Evolutionary conservation across 2,888 invertebrate genomes (phyloP), one percentile per base, ranked within the genome.

Genomic region (Minunthozetes semirufus): DNA sequence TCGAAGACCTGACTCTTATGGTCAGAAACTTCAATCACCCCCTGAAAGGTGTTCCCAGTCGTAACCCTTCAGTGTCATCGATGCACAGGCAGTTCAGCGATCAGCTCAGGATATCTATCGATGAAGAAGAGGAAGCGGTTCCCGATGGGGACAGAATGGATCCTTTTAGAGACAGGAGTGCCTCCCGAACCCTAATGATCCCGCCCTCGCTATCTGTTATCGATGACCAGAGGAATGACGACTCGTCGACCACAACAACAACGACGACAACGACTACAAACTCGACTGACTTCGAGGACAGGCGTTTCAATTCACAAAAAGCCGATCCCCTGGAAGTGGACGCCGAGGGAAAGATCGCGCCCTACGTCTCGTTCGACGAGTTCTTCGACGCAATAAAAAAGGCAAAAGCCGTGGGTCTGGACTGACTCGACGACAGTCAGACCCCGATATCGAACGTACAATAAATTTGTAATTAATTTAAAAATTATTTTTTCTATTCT

Each of bases 331-430:
- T 85, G 79, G 83, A 84, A 1, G 82, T 87, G 1, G 89, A 90
- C 80, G 87, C 86, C 78, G 88, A 90, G 80, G 87, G 88, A 27
- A 87, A 87, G 80, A 89, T 94, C 2, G 87, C 88, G 73, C 87
- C 92, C 0, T 94, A 94, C 81, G 92, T 94, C 0, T 90, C 92
- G 82, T 94, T 94, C 82, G 85, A 88, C 0, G 89, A 89, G 80
- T 94, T 90, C 84, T 91, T 88, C 80, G 86, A 86, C 76, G 90
- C 89, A 81, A 87, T 90, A 0, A 88, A 89, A 53, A 87, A 86
- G 77, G 89, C 89, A 29, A 75, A 75, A 25, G 68, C 72, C 22
- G 61, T 66, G 1, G 13, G 15, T 3, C 5, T 53, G 15, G 53
- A 19, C n/a, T 53, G 53, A n/a, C 53, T 6, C 3, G 17, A 17